Base-by-base conservation (phyloP, 1,140 invertebrate genomes). In the Magallana ariakensis region DNA sequence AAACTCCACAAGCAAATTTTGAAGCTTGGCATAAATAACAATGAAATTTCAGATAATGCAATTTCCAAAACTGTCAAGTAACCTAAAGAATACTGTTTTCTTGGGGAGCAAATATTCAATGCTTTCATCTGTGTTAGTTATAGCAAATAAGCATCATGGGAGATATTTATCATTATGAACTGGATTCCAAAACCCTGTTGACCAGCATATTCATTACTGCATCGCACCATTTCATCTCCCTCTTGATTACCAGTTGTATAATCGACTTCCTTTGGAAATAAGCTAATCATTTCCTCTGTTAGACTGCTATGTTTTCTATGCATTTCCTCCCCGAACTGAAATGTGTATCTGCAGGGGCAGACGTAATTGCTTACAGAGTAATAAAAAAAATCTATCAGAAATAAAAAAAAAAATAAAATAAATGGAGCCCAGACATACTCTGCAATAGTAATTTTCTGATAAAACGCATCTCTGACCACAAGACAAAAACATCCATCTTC, bases 231-330 rank as follows among this genome's bases (percentile, higher is more conserved):
- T 75, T 26, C 22, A 75, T 75, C 19, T 11, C 15, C 22, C 66
- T 75, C 8, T 13, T 19, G 66, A 62, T 26, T 75, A 70, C 19
- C 1, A 75, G 22, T 75, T 75, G 66, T 9, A 75, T 75, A 75
- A 75, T 75, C 66, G 33, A 33, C 22, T 75, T 75, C 66, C 66
- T 75, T 75, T 75, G 26, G 66, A 75, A 75, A 75, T 75, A 75
- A 75, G 66, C 66, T 75, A 26, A 75, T 75, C 19, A 75, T 75
- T 75, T 75, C 66, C 66, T 75, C 33, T 62, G 7, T 13, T 46
- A 46, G 33, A 46, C 33, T 46, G 33, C 33, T 46, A 46, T 75
- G 66, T 13, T 13, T 75, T 75, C 66, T 75, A 8, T 22, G 9
- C 33, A 26, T 75, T 75, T 33, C 22, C 22, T 22, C 8, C 15